phyloP scores from a whole-genome alignment of 2,888 invertebrate genomes.

The Chymomyza procnemis region DNA sequence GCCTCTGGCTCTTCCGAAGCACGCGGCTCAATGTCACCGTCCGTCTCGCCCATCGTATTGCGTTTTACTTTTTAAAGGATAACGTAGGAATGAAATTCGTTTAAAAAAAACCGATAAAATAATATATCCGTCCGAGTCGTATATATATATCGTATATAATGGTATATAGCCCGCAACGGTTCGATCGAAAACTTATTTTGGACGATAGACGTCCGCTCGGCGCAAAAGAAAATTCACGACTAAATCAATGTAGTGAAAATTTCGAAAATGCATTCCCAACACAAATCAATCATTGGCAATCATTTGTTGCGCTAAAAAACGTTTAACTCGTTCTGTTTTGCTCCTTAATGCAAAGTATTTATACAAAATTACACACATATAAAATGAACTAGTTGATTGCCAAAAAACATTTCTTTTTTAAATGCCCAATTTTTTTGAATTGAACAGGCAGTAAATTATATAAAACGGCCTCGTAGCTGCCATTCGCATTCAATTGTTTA shows the following conservation, averaged over 20 bases:
- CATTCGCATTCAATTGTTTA: constrained; percentile 40
- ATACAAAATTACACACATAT: constrained; percentile 18
- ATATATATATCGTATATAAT: constrained; percentile 43
- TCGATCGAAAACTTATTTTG: constrained; percentile 65
- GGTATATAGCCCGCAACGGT: constrained; percentile 59
- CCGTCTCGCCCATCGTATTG: constrained; percentile 76
- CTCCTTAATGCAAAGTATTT: constrained; percentile 17
- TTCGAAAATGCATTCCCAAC: constrained; percentile 55
- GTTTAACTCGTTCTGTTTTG: constrained; percentile 48
- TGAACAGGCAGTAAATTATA: constrained; percentile 56
- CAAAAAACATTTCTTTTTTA: constrained; percentile 65
- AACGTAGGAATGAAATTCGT: constrained; percentile 56
- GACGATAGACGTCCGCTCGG: constrained; percentile 77
- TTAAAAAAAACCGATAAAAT: constrained; percentile 60
- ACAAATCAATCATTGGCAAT: constrained; percentile 48
- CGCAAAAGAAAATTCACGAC: constrained; percentile 78
- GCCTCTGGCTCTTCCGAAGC: constrained; percentile 75
- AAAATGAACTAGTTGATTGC: constrained; percentile 41
- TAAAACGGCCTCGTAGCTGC: constrained; percentile 45
- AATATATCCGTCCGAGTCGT: constrained; percentile 60
- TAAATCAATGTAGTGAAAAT: constrained; percentile 67
- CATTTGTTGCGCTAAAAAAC: constrained; percentile 52
- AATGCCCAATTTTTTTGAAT: constrained; percentile 48
- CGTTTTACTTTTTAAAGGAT: constrained; percentile 57
- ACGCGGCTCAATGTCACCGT: constrained; percentile 75